Evolutionary conservation across 1,140 invertebrate species (phyloP), one percentile per base, ranked within the genome.

Genomic region (Tenebrio molitor): DNA sequence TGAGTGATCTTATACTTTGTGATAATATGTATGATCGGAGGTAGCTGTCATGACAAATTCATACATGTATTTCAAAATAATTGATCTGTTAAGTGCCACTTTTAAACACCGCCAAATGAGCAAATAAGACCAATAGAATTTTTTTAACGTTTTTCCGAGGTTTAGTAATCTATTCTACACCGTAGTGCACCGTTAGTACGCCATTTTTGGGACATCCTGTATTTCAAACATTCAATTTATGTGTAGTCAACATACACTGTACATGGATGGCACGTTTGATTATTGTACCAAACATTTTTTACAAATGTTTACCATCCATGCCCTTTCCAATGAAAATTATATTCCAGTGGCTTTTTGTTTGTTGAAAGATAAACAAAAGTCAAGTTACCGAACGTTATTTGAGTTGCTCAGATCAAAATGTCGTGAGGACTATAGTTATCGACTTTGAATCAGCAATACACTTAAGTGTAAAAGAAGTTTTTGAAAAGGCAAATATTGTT

Each of bases 361-460:
- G 5, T 16, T 53, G 15, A 53, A 53, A 53, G 17, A 53, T 16
- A 53, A 53, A 53, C 46, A 53, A 16, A 53, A 53, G n/a, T 41
- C 4, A 4, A 41, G 46, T 53, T 53, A 21, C 46, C 5, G 5
- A 53, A 53, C 5, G 5, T 53, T 53, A 16, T 53, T 53, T 15
- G 8, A 29, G 15, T 53, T 53, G 2, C 2, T 53, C 2, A 53
- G 12, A 53, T 4, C 5, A 5, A 53, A 53, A 16, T 53, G 46
- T 53, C 46, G 46, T 53, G 5, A 53, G 23, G 12, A 21, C 15
- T 53, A 53, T 46, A 6, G 42, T 46, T n/a, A 46, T 46, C n/a
- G 42, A 53, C 46, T 29, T 53, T 53, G 5, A 53, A 53, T 53
- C 46, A 1, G 46, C 5, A 53, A 53, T 53, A 46, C 46, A 53